These are phyloP conservation scores for Thripadectes ignobilis DNA, from an alignment of 2,797 vertebrate genomes.

Conservation along the genomic window DNA sequence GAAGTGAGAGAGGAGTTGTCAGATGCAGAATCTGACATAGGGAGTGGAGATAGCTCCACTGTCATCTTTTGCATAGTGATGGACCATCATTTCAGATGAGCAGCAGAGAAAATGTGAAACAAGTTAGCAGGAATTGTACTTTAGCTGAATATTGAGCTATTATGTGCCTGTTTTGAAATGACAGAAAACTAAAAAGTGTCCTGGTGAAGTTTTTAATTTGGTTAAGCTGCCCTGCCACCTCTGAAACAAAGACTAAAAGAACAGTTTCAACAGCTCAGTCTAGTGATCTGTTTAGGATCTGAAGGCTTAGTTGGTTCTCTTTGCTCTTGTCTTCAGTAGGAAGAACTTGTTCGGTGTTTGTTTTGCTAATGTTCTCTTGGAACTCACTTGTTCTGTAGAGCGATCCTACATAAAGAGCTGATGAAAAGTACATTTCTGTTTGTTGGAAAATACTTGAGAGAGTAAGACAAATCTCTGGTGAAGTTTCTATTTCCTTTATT, in stretches of 20 bases:
- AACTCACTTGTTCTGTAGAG: background rate
- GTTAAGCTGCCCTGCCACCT: background rate
- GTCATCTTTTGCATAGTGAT: background rate
- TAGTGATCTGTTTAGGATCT: background rate
- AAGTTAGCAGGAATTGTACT: background rate
- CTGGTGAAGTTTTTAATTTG: background rate
- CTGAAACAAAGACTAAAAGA: background rate
- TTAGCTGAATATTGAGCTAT: background rate
- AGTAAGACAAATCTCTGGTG: background rate
- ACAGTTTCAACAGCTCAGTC: background rate
- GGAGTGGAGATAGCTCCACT: background rate
- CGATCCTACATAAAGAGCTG: background rate
- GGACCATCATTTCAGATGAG: background rate
- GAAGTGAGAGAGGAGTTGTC: background rate
- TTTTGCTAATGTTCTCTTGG: background rate
- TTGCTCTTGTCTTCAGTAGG: background rate
- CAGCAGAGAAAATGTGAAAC: background rate
- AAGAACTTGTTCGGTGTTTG: background rate
- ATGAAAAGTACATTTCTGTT: background rate
- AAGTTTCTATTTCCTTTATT: background rate
- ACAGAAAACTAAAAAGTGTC: background rate
- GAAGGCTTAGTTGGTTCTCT: background rate
- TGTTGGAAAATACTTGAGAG: background rate
- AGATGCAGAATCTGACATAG: background rate
- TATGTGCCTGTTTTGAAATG: background rate